These are phyloP conservation scores for Aquatica leii DNA, from an alignment of 2,888 invertebrate species.

Conservation along the genomic window DNA sequence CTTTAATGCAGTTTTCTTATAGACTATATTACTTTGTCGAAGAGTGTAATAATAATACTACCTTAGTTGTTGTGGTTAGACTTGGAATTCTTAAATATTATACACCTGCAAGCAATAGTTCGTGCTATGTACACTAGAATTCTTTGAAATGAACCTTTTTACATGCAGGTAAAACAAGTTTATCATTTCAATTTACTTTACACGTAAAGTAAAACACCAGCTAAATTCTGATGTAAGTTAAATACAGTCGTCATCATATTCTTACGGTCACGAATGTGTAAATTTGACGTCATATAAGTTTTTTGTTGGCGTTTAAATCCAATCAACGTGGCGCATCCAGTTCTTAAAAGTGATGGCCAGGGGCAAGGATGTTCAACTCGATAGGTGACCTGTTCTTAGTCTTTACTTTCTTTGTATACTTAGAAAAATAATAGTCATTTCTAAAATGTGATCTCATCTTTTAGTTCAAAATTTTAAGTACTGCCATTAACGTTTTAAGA, in stretches of 20 bases:
- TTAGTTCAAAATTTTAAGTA: background rate
- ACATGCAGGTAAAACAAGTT: background rate
- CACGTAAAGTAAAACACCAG: too few species aligned
- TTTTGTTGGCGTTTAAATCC: slow-evolving; percentile 27
- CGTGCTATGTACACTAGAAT: slow-evolving; percentile 15
- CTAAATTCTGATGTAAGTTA: background rate
- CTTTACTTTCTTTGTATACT: background rate
- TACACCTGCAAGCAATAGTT: slow-evolving; percentile 28
- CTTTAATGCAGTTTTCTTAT: slow-evolving; percentile 24
- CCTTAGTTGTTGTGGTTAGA: slow-evolving; percentile 31
- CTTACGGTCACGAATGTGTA: background rate
- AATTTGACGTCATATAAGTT: slow-evolving; percentile 32
- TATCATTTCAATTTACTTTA: background rate
- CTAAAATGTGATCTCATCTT: too few species aligned
- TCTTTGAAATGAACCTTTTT: slow-evolving; percentile 5
- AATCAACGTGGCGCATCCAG: slow-evolving; percentile 21
- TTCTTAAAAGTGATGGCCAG: slow-evolving; percentile 26
- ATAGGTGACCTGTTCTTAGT: slow-evolving; percentile 12
- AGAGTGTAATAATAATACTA: slow-evolving; percentile 26
- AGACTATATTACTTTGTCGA: slow-evolving; percentile 13
- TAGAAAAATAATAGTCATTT: too few species aligned
- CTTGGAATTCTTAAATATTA: slow-evolving; percentile 33
- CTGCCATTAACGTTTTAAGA: slow-evolving; percentile 15
- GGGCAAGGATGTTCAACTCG: slow-evolving; percentile 38
- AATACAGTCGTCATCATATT: background rate